These are phyloP conservation scores for Mirounga angustirostris DNA, from an alignment of 2,113 vertebrate genomes.

Conservation along the genomic window DNA sequence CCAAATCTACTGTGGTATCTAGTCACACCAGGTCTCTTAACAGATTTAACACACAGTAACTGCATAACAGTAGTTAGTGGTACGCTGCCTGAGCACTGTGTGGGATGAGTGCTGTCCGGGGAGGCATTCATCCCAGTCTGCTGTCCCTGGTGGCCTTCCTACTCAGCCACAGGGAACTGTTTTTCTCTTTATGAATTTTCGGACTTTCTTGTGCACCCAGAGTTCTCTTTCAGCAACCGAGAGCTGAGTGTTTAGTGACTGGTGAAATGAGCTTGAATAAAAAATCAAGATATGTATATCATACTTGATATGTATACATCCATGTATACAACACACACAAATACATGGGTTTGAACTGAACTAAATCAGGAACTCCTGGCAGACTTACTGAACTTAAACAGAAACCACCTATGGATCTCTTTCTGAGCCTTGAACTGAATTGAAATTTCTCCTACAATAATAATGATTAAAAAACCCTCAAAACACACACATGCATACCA, in stretches of 20 bases:
- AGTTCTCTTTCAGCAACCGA: neutral
- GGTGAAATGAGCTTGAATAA: neutral
- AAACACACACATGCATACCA: neutral
- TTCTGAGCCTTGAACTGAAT: neutral
- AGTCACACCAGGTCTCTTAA: neutral
- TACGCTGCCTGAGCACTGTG: neutral
- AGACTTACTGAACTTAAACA: neutral
- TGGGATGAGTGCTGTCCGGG: no score
- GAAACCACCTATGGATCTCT: neutral
- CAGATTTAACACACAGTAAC: neutral
- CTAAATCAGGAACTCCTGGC: neutral
- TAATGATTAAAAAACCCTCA: neutral
- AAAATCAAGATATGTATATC: neutral
- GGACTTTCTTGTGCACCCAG: neutral
- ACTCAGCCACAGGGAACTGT: neutral
- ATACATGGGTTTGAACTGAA: neutral
- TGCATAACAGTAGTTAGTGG: neutral
- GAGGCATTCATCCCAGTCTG: neutral
- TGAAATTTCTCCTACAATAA: neutral
- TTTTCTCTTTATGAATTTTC: neutral
- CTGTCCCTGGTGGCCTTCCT: neutral
- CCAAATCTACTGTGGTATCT: neutral
- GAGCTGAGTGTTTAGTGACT: neutral
- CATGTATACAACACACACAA: neutral
- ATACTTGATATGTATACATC: neutral